phyloP scores from a whole-genome alignment of 1,140 invertebrate species.

The Chelonus insularis region DNA sequence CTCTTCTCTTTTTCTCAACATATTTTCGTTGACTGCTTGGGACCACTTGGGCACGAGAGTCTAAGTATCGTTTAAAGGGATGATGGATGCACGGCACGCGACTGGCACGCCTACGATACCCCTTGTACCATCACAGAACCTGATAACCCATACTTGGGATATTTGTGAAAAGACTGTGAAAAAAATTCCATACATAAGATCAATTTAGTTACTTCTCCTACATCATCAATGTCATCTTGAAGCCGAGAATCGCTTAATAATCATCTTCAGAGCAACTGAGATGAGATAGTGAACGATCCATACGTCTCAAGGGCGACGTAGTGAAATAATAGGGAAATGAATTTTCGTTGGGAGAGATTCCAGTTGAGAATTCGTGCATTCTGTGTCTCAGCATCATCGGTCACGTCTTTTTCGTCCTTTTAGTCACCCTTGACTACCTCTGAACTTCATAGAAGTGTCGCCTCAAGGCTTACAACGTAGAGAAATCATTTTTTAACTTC shows the following conservation, averaged over 20 bases:
- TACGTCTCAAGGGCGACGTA: slow-evolving; percentile 56
- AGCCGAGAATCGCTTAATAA: slow-evolving; percentile 30
- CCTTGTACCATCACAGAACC: slow-evolving; percentile 3
- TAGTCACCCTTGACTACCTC: background rate
- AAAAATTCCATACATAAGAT: too few relatives aligned
- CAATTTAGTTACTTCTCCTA: background rate
- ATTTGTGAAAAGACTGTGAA: background rate
- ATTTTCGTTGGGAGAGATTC: slow-evolving; percentile 52
- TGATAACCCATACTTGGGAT: too few relatives aligned
- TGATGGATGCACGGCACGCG: slow-evolving; percentile 59
- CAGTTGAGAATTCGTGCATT: slow-evolving; percentile 37
- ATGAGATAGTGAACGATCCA: slow-evolving; percentile 57
- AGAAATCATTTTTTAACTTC: slow-evolving; percentile 6
- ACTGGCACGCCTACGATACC: slow-evolving; percentile 48
- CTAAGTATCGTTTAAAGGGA: slow-evolving; percentile 49
- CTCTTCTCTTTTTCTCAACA: slow-evolving; percentile 25
- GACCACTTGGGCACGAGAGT: slow-evolving; percentile 24
- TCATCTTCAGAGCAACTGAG: slow-evolving; percentile 22
- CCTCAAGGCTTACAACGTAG: background rate
- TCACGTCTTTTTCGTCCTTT: slow-evolving; percentile 21
- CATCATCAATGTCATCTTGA: background rate
- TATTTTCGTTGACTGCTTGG: slow-evolving; percentile 1
- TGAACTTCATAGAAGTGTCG: slow-evolving; percentile 5
- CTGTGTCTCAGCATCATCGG: slow-evolving; percentile 24
- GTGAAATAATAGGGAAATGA: slow-evolving; percentile 62